These are phyloP conservation scores for Heloderma charlesbogerti DNA, from an alignment of 2,113 vertebrate genomes.

Conservation along the genomic window DNA sequence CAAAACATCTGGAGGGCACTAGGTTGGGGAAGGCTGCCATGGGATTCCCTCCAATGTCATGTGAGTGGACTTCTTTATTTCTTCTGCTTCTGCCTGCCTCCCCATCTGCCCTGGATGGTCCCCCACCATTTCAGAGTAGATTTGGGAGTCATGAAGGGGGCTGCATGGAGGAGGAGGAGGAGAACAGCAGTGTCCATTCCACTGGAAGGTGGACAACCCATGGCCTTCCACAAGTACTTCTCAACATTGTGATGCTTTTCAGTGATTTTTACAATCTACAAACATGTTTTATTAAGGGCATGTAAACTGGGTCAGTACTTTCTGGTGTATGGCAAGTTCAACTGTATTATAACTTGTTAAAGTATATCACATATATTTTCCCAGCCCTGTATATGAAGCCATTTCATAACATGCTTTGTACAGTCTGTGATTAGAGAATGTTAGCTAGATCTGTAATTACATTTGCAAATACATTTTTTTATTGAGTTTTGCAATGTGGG, in stretches of 20 bases:
- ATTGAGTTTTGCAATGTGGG: conserved; percentile 54
- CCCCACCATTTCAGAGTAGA: no score
- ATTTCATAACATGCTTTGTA: conserved; percentile 69
- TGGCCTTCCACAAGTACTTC: neutral
- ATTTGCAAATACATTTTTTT: conserved; percentile 67
- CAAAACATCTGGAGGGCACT: neutral
- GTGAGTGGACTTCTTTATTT: no score
- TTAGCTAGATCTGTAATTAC: conserved; percentile 69
- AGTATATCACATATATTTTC: conserved; percentile 39
- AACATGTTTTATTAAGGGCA: conserved; percentile 36
- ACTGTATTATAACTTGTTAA: conserved; percentile 63
- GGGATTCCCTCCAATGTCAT: no score
- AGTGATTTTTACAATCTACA: conserved; percentile 28
- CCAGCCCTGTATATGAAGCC: conserved; percentile 61
- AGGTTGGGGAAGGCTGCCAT: neutral
- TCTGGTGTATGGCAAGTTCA: conserved; percentile 34
- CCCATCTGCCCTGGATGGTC: no score
- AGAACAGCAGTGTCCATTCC: no score
- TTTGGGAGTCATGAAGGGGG: no score
- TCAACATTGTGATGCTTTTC: conserved; percentile 32
- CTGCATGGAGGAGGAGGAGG: no score
- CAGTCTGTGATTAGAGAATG: conserved; percentile 69
- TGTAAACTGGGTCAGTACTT: conserved; percentile 27
- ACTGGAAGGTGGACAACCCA: neutral
- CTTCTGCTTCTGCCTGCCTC: no score